phyloP scores from a whole-genome alignment of 2,113 vertebrate genomes.

The Paraplagusia blochii region DNA sequence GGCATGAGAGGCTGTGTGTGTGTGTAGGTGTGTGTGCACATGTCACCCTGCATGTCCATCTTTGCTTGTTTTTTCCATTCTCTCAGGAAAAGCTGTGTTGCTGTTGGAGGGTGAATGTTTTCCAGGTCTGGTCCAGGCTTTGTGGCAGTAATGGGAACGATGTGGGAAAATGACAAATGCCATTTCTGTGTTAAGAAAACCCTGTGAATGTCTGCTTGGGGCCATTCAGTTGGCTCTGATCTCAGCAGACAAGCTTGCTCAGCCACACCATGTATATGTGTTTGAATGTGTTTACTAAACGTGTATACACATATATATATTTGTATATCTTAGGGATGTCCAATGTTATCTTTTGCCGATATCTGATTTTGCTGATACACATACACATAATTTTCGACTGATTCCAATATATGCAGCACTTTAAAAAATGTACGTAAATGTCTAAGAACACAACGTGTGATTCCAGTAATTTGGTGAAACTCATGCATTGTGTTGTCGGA shows the following conservation, averaged over 20 bases:
- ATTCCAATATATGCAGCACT: too few species aligned
- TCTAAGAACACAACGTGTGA: too few species aligned
- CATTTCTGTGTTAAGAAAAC: constrained; percentile 29
- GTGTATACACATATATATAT: too few species aligned
- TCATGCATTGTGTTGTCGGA: too few species aligned
- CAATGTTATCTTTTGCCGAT: too few species aligned
- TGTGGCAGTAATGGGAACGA: constrained; percentile 7
- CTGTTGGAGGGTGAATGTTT: constrained; percentile 24
- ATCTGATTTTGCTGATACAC: too few species aligned
- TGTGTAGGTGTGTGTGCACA: neutral
- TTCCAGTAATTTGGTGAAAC: too few species aligned
- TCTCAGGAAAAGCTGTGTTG: constrained; percentile 63
- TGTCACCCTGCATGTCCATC: constrained; percentile 12
- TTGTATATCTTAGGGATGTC: too few species aligned
- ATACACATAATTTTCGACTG: too few species aligned
- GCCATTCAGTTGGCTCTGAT: constrained; percentile 26
- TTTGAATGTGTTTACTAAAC: too few species aligned
- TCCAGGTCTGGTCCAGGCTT: constrained; percentile 25
- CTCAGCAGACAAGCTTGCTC: constrained; percentile 13
- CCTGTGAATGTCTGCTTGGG: constrained; percentile 43
- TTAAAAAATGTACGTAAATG: too few species aligned
- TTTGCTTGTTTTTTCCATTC: constrained; percentile 38
- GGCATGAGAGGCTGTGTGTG: neutral
- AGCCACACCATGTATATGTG: constrained; percentile 10
- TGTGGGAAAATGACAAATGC: constrained; percentile 8